These are phyloP conservation scores for Nycteola revayana DNA, from an alignment of 2,888 invertebrate species.

Conservation along the genomic window DNA sequence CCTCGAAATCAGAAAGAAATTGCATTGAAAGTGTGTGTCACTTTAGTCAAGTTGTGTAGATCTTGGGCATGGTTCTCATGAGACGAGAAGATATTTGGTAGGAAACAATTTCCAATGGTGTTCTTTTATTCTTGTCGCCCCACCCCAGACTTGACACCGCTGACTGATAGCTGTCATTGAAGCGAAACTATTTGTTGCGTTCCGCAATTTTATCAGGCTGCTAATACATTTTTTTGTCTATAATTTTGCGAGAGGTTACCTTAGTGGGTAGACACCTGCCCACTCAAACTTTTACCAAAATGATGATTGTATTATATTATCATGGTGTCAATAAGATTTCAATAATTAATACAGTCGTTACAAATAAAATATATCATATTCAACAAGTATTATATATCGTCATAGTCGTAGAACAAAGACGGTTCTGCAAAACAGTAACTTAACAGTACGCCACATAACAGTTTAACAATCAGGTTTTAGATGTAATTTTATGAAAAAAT, in stretches of 20 bases:
- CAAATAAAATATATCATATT: no score
- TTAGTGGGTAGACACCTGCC: slow-evolving; percentile 20
- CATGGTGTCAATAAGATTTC: no score
- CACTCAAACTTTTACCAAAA: slow-evolving; percentile 10
- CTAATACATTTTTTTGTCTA: no score
- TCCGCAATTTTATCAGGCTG: slow-evolving; percentile 42
- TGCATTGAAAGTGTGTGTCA: slow-evolving; percentile 45
- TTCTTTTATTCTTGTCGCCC: slow-evolving; percentile 61
- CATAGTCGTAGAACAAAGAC: no score
- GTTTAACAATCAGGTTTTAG: no score
- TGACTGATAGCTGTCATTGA: slow-evolving; percentile 66
- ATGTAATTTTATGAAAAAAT: no score
- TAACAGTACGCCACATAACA: no score
- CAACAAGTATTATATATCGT: no score
- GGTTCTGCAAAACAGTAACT: no score
- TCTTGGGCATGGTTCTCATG: slow-evolving; percentile 14
- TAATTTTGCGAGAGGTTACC: slow-evolving; percentile 34
- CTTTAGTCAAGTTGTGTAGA: slow-evolving; percentile 26
- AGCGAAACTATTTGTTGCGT: slow-evolving; percentile 64
- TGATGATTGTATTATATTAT: no score
- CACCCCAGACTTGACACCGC: slow-evolving; percentile 65
- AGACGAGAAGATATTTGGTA: slow-evolving; percentile 13
- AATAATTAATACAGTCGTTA: no score
- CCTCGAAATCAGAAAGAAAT: slow-evolving; percentile 67
- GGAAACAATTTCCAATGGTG: slow-evolving; percentile 34